A percentile compares a stretch with the other conserved stretches of the same genome.
Conservation (phyloP, 1,140 invertebrate species). For the Ridgeia piscesae region DNA sequence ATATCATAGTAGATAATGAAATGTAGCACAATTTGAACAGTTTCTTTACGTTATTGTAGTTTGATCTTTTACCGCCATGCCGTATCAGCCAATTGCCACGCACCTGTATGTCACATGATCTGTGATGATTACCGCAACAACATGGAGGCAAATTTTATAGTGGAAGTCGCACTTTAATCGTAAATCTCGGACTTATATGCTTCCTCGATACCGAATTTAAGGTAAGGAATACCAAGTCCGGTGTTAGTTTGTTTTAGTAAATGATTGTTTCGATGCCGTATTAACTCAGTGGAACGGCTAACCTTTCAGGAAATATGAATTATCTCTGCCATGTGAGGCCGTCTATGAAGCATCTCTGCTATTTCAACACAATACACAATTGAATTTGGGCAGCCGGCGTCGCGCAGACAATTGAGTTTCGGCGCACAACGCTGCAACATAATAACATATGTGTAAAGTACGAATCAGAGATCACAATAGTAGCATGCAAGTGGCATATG, state of each 20-base stretch:
- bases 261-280: background rate
- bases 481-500: background rate
- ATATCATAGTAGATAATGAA: background rate
- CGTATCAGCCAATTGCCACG: background rate
- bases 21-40: background rate
- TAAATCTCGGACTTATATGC: conserved; percentile 5
- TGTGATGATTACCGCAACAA: background rate
- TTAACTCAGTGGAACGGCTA: background rate
- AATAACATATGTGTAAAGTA: background rate
- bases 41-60: background rate
- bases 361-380: background rate
- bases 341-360: background rate
- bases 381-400: background rate
- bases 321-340: background rate
- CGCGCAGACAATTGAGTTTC: background rate
- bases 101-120: conserved; percentile 4
- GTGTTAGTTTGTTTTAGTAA: background rate
- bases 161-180: conserved; percentile 4
- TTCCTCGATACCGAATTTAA: background rate
- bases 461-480: background rate
- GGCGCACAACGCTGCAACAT: background rate
- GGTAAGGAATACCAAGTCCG: background rate
- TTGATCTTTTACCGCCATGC: background rate
- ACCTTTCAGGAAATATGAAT: background rate
- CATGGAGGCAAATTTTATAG: background rate